Conservation (phyloP, 2,797 vertebrate genomes). For the Acanthis flammea region DNA sequence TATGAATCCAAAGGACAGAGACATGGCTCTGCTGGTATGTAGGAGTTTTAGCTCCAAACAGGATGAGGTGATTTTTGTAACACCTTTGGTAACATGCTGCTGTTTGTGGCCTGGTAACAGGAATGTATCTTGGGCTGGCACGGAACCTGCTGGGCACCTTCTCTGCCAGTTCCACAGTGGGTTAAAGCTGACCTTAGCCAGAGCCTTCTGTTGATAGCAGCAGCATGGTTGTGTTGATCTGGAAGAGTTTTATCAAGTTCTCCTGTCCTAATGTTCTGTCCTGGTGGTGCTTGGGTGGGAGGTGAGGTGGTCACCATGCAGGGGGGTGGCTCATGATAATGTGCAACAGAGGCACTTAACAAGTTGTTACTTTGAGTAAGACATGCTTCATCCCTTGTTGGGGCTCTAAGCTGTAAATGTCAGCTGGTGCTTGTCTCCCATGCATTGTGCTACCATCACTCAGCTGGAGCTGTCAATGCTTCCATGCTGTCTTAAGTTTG, state of each 20-base stretch:
- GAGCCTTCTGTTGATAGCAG: background rate
- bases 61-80: background rate
- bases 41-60: background rate
- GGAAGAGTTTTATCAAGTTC: background rate
- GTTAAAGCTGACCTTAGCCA: background rate
- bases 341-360: background rate
- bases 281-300: background rate
- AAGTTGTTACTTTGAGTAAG: background rate
- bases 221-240: rapidly evolving
- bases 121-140: rapidly evolving
- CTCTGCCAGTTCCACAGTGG: background rate
- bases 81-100: background rate
- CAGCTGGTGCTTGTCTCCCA: background rate
- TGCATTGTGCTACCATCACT: background rate
- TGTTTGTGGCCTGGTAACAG: background rate
- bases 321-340: rapidly evolving
- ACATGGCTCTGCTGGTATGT: background rate
- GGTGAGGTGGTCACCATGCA: rapidly evolving
- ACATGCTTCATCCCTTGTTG: background rate
- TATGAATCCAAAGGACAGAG: background rate
- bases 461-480: background rate
- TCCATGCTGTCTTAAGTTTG: background rate
- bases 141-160: background rate
- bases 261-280: background rate
- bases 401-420: background rate